Conservation (phyloP, 2,888 invertebrate species). For the Polyploca ridens region DNA sequence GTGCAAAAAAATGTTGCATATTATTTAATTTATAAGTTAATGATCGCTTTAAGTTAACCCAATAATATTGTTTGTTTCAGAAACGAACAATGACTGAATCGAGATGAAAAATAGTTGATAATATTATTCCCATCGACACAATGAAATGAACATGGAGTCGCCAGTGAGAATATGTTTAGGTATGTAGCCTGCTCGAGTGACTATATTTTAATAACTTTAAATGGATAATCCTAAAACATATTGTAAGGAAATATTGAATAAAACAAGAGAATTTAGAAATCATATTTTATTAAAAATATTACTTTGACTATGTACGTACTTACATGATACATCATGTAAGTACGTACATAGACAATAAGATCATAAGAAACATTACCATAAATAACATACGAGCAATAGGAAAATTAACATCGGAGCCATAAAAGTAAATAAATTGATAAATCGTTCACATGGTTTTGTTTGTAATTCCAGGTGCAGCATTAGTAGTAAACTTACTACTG, state of each 20-base stretch:
- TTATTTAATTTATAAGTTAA: too few species aligned
- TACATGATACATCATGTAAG: too few species aligned
- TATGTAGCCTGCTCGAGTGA: slow-evolving; percentile 32
- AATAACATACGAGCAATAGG: neutral
- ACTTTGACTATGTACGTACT: too few species aligned
- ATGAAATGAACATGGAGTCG: slow-evolving; percentile 81
- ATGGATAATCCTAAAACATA: too few species aligned
- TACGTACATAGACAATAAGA: too few species aligned
- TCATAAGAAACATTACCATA: too few species aligned
- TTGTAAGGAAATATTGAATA: too few species aligned
- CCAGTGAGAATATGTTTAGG: slow-evolving; percentile 83
- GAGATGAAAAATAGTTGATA: slow-evolving; percentile 45
- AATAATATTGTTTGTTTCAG: slow-evolving; percentile 44
- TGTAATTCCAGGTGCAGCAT: slow-evolving; percentile 73
- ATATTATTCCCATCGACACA: slow-evolving; percentile 46
- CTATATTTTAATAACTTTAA: too few species aligned
- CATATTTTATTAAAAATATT: too few species aligned
- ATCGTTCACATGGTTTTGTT: neutral
- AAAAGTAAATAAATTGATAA: neutral
- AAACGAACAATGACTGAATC: slow-evolving; percentile 45
- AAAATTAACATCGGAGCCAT: neutral
- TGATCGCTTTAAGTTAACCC: too few species aligned
- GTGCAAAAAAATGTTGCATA: too few species aligned
- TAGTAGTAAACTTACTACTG: slow-evolving; percentile 78
- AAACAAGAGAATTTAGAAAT: too few species aligned